Conservation (phyloP, 2,113 vertebrate genomes). For the Thunnus maccoyii region DNA sequence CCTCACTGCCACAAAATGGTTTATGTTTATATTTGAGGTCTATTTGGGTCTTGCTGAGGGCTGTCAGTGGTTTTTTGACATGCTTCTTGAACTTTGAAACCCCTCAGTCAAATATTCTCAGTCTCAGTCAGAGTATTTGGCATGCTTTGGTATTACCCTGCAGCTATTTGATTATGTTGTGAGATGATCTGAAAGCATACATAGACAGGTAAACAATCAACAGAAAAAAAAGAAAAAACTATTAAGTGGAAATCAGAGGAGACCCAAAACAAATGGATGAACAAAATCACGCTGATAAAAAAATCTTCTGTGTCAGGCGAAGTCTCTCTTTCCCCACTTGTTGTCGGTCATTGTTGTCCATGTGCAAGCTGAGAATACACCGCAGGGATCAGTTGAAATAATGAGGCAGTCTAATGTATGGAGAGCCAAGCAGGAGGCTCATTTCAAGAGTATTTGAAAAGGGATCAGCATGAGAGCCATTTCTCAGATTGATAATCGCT, state of each 20-base stretch:
- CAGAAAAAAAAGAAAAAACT: background rate
- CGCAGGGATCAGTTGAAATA: conserved; percentile 36
- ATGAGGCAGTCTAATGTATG: conserved; percentile 48
- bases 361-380: conserved; percentile 21
- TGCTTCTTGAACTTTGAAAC: background rate
- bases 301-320: background rate
- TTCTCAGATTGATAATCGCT: conserved; percentile 65
- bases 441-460: conserved; percentile 69
- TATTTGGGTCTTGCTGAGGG: background rate
- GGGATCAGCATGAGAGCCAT: conserved; percentile 53
- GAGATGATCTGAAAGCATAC: background rate
- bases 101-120: background rate
- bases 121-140: too few species aligned
- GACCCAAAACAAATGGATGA: background rate
- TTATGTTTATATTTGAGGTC: too few species aligned
- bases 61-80: background rate
- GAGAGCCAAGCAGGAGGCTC: conserved; percentile 60
- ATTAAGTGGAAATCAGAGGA: background rate
- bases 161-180: background rate
- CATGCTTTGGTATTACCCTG: background rate
- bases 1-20: too few species aligned
- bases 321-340: background rate
- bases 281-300: conserved; percentile 6
- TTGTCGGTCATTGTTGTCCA: conserved; percentile 5
- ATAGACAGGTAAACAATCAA: background rate